Conservation (phyloP, 2,797 vertebrate species). For the Pseudomugil tenellus region DNA sequence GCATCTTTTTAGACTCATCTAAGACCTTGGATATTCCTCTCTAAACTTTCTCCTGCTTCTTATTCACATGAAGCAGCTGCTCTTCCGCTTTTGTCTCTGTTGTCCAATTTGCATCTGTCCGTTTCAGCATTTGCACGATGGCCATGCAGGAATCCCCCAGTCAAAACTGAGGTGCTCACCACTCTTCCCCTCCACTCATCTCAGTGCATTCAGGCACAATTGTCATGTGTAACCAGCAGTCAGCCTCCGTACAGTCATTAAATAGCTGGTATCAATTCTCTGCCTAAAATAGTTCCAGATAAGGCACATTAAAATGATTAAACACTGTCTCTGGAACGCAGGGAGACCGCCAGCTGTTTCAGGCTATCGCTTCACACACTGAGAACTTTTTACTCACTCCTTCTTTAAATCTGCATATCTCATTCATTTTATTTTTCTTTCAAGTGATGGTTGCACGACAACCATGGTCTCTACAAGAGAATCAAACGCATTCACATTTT, state of each 20-base stretch:
- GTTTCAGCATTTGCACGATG: slow-evolving; percentile 51
- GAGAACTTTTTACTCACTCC: slow-evolving; percentile 36
- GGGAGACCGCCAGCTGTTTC: slow-evolving; percentile 75
- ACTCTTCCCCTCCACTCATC: slow-evolving; percentile 33
- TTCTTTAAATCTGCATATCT: slow-evolving; percentile 47
- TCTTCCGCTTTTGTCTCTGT: slow-evolving; percentile 18
- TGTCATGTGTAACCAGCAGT: slow-evolving; percentile 50
- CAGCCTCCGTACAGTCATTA: slow-evolving; percentile 35
- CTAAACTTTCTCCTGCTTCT: slow-evolving; percentile 61
- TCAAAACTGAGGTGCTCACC: slow-evolving; percentile 31
- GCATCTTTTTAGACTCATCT: slow-evolving; percentile 69
- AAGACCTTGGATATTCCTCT: slow-evolving; percentile 66
- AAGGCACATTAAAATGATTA: slow-evolving; percentile 79
- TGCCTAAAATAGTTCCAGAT: slow-evolving; percentile 77
- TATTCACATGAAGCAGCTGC: slow-evolving; percentile 31
- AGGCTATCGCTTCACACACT: slow-evolving; percentile 61
- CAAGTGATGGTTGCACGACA: slow-evolving; percentile 41
- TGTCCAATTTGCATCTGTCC: slow-evolving; percentile 52
- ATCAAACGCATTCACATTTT: too few relatives aligned
- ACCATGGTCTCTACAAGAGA: slow-evolving; percentile 11
- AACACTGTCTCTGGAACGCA: slow-evolving; percentile 68
- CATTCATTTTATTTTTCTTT: slow-evolving; percentile 39
- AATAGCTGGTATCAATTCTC: slow-evolving; percentile 63
- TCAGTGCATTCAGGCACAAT: slow-evolving; percentile 43
- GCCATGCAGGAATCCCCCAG: slow-evolving; percentile 51